Conservation (phyloP, 2,797 vertebrate species). For the Coilia nasus region DNA sequence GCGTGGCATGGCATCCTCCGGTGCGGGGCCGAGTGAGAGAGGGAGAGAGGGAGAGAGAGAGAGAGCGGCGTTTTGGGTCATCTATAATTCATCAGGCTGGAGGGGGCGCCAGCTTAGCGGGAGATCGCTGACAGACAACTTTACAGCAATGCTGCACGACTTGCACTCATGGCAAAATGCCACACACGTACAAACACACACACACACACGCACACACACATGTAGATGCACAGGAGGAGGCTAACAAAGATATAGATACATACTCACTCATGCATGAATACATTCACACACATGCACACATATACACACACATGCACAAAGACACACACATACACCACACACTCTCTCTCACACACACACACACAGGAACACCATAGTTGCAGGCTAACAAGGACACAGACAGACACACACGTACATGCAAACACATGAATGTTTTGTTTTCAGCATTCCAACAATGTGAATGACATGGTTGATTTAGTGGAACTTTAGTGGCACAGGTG, state of each 20-base stretch:
- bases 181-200: conserved; percentile 12
- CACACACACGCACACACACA: conserved; percentile 7
- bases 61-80: conserved; percentile 69
- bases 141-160: conserved; percentile 59
- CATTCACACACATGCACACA: neutral
- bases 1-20: no score
- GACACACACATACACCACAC: conserved; percentile 45
- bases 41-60: conserved; percentile 56
- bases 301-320: neutral
- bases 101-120: conserved; percentile 56
- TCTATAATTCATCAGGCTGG: conserved; percentile 76
- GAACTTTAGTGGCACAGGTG: no score
- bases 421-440: no score
- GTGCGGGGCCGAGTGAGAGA: conserved; percentile 26
- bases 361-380: no score
- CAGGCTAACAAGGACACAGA: neutral
- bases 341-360: no score
- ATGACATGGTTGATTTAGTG: no score
- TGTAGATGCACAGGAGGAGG: conserved; percentile 9
- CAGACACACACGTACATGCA: no score
- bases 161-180: conserved; percentile 39
- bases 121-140: conserved; percentile 66
- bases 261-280: conserved; percentile 36
- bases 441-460: no score
- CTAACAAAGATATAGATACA: conserved; percentile 37